Percentiles rank a stretch among this genome's conserved stretches.
Conservation (phyloP, 2,888 invertebrate species). For the Caradrina clavipalpis region DNA sequence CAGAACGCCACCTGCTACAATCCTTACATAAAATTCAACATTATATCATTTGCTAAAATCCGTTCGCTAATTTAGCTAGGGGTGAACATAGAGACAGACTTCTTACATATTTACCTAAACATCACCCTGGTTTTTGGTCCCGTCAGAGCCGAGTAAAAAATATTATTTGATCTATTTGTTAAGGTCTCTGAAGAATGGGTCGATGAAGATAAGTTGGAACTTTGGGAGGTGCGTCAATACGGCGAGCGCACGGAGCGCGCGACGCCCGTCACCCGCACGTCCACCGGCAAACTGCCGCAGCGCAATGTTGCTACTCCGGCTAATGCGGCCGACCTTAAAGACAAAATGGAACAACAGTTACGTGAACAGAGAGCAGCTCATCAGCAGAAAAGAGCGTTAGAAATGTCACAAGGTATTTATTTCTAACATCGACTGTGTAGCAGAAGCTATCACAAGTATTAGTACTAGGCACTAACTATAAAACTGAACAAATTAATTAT, state of each 20-base stretch:
- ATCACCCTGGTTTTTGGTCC: too few relatives aligned
- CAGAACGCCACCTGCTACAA: too few relatives aligned
- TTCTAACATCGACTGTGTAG: background rate
- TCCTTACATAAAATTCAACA: too few relatives aligned
- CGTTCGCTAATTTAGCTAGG: too few relatives aligned
- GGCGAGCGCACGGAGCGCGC: conserved; percentile 94
- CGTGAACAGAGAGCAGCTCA: conserved; percentile 97
- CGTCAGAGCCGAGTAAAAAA: too few relatives aligned
- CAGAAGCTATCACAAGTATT: background rate
- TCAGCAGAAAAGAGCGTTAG: conserved; percentile 95
- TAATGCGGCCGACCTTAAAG: conserved; percentile 94
- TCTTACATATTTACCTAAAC: too few relatives aligned
- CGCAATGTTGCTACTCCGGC: conserved; percentile 87
- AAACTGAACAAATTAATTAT: conserved; percentile 1
- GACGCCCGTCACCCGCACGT: conserved; percentile 95
- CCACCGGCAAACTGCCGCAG: conserved; percentile 93
- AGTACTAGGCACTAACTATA: background rate
- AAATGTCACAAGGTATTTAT: conserved; percentile 91
- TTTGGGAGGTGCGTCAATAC: conserved; percentile 99
- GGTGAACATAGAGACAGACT: too few relatives aligned
- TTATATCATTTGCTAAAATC: too few relatives aligned
- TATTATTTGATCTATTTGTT: conserved; percentile 11
- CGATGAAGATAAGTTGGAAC: conserved; percentile 97
- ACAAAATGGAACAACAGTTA: conserved; percentile 97
- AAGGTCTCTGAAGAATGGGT: conserved; percentile 98